Evolutionary conservation across 2,888 invertebrate genomes (phyloP).

Genomic region (Nephrotoma flavescens): DNA sequence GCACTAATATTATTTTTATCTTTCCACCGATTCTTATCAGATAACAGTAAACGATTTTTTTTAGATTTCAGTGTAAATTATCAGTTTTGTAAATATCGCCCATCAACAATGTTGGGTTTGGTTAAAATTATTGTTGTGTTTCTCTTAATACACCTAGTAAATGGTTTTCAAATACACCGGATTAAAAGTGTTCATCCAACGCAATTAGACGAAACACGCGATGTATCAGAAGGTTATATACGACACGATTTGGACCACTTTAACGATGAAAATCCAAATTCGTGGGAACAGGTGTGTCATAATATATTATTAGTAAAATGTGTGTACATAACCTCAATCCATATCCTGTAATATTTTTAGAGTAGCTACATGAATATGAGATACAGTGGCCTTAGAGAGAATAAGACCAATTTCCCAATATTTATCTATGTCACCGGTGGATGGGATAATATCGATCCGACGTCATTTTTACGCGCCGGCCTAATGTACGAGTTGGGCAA

Average conservation of each 20-base stretch:
- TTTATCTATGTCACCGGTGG: constrained; percentile 7
- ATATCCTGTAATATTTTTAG: background rate
- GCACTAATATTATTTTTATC: background rate
- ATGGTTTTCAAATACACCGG: background rate
- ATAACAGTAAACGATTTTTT: background rate
- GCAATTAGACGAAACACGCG: background rate
- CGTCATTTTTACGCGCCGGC: constrained; percentile 5
- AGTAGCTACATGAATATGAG: background rate
- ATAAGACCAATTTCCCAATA: constrained; percentile 4
- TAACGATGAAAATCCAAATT: background rate
- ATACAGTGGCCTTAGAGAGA: background rate
- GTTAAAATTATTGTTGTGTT: background rate
- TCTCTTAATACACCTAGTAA: background rate
- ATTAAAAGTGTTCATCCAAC: background rate
- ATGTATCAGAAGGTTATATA: background rate
- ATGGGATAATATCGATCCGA: background rate
- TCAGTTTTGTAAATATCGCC: background rate
- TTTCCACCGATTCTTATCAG: background rate
- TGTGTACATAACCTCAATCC: background rate
- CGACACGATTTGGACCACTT: background rate
- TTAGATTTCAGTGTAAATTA: background rate
- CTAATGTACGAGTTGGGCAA: constrained; percentile 7
- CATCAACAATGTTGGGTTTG: background rate
- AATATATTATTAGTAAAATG: background rate
- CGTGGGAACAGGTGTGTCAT: background rate